Evolutionary conservation across 2,797 vertebrate species (phyloP), one percentile per base, ranked within the genome.

Genomic region (Champsocephalus gunnari): DNA sequence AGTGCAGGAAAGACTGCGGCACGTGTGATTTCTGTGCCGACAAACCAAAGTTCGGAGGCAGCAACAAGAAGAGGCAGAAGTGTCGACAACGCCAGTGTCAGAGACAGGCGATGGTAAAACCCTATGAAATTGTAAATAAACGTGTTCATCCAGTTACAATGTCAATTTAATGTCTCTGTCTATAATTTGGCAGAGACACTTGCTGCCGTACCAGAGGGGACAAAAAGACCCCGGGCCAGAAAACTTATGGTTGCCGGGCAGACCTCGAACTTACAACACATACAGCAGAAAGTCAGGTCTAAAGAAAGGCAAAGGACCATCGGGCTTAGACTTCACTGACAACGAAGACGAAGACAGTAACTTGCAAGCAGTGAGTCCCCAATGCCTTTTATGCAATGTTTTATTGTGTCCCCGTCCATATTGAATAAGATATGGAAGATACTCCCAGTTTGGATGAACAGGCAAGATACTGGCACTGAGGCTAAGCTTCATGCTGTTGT

Each of bases 31-130:
- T 97, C 91, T 98, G 97, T 86, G 87, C 93, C 28, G 96, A 98
- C 93, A 98, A 98, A 85, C 96, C 97, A 80, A 98, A 97, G 88
- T 98, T 97, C 45, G 97, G 97, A 17, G 97, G 97, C 85, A 95
- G 94, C 82, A 98, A 98, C 87, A 96, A 96, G 87, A 97, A 97
- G 92, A 94, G 96, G 79, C 97, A 97, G 90, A 98, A 97, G 85
- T 98, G 97, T 84, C 96, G 96, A 48, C 94, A 96, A 73, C 95
- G 96, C 21, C 97, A 97, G 68, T 98, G 97, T 86, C 94, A 96
- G 89, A 94, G 95, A 50, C 96, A 97, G 86, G 96, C 97, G 4
- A 96, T 96, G 96, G 95, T 95, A 76, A 64, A 87, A 49, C 32
- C 28, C 45, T 12, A 17, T 9, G 14, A 3, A 4, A 12, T 50